These are phyloP conservation scores for Microvelia longipes DNA, from an alignment of 1,140 invertebrate genomes.

Conservation along the genomic window DNA sequence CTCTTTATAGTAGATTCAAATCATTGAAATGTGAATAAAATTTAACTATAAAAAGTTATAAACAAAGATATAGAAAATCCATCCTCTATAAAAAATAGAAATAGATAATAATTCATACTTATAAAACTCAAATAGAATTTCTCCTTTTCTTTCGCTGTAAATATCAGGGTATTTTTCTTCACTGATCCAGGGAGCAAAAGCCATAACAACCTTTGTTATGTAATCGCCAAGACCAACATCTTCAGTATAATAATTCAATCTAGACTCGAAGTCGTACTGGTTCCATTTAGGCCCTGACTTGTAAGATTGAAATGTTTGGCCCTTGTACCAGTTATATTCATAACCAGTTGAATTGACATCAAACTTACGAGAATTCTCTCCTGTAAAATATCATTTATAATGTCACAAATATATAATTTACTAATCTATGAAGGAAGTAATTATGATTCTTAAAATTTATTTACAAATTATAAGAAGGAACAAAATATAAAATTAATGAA, in stretches of 20 bases:
- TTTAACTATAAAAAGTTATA: too few species aligned
- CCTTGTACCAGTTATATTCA: background rate
- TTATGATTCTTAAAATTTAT: too few species aligned
- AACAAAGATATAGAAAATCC: too few species aligned
- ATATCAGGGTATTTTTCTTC: background rate
- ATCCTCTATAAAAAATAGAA: too few species aligned
- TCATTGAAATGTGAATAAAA: too few species aligned
- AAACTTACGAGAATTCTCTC: background rate
- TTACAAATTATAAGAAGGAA: too few species aligned
- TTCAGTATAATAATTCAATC: background rate
- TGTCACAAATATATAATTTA: too few species aligned
- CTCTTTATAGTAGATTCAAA: too few species aligned
- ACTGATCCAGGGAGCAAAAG: background rate
- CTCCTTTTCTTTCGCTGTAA: background rate
- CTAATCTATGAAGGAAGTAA: too few species aligned
- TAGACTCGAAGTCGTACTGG: background rate
- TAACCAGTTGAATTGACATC: background rate
- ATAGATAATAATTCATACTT: too few species aligned
- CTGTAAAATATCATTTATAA: too few species aligned
- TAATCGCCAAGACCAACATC: background rate
- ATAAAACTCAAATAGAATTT: background rate
- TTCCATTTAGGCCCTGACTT: background rate
- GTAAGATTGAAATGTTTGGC: background rate
- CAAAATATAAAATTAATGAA: too few species aligned
- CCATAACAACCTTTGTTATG: background rate